A percentile compares a stretch with the other conserved stretches of the same genome.
Conservation (phyloP, 2,888 invertebrate species). For the Xestia xanthographa region DNA sequence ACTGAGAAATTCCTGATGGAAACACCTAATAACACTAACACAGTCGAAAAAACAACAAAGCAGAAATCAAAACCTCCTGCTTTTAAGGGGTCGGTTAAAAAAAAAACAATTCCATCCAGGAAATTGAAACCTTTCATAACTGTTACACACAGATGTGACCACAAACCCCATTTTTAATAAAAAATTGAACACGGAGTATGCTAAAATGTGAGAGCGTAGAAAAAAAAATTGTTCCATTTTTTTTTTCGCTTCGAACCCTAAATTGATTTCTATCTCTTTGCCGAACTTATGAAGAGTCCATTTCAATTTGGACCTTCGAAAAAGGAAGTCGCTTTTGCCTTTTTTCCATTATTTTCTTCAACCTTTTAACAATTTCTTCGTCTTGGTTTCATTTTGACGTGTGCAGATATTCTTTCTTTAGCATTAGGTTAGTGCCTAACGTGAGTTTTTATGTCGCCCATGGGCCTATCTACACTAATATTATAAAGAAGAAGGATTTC, state of each 20-base stretch:
- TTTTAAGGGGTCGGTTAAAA: slow-evolving; percentile 8
- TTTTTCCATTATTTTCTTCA: neutral
- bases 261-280: slow-evolving; percentile 36
- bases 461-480: too few relatives aligned
- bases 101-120: slow-evolving; percentile 43
- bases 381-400: neutral
- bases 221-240: slow-evolving; percentile 20
- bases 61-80: neutral
- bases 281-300: slow-evolving; percentile 14
- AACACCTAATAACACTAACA: neutral
- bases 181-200: slow-evolving; percentile 37
- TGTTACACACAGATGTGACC: slow-evolving; percentile 39
- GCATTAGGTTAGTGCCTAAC: too few relatives aligned
- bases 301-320: slow-evolving; percentile 38
- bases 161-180: slow-evolving; percentile 44
- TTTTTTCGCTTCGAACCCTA: slow-evolving; percentile 20
- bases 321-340: neutral
- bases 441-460: too few relatives aligned
- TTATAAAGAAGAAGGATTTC: too few relatives aligned
- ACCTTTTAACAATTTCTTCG: neutral
- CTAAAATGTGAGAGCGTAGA: slow-evolving; percentile 11
- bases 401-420: too few relatives aligned
- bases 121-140: slow-evolving; percentile 52
- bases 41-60: too few relatives aligned
- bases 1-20: neutral